phyloP scores from a whole-genome alignment of 2,113 vertebrate species.

The Varanus salvator region DNA sequence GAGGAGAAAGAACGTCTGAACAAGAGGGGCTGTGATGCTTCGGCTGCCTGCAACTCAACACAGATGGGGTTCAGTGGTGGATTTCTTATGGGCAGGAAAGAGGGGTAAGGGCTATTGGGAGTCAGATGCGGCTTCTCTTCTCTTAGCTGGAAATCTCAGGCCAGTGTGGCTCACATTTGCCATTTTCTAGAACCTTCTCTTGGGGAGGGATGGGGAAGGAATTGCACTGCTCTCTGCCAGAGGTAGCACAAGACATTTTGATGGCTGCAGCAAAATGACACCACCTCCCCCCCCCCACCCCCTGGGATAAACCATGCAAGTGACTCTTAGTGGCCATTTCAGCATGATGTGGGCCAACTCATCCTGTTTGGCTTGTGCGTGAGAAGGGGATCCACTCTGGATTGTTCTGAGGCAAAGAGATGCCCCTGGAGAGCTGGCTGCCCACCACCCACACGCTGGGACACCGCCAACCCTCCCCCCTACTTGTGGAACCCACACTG shows the following conservation, averaged over 20 bases:
- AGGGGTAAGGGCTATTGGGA: not conserved
- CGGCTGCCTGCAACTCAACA: not conserved
- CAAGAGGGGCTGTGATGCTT: not conserved
- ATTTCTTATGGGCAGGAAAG: not conserved
- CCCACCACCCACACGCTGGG: not conserved
- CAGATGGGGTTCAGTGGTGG: slow-evolving; percentile 20
- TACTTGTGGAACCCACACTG: not conserved
- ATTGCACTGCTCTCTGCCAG: not conserved
- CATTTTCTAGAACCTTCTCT: slow-evolving; percentile 20
- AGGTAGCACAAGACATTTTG: no score
- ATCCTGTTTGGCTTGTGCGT: not conserved
- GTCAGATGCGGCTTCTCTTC: not conserved
- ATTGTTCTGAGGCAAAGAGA: not conserved
- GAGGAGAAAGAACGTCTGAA: not conserved
- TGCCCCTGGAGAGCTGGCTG: not conserved
- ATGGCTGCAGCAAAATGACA: not conserved
- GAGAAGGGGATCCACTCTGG: no score
- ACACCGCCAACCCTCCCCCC: not conserved
- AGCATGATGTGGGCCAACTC: not conserved
- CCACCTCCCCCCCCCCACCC: not conserved
- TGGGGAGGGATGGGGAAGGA: not conserved
- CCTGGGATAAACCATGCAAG: not conserved
- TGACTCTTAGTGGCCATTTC: not conserved
- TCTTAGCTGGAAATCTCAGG: not conserved
- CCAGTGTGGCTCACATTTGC: not conserved